Evolutionary conservation across 2,888 invertebrate genomes (phyloP).

Genomic region (Aelia acuminata): DNA sequence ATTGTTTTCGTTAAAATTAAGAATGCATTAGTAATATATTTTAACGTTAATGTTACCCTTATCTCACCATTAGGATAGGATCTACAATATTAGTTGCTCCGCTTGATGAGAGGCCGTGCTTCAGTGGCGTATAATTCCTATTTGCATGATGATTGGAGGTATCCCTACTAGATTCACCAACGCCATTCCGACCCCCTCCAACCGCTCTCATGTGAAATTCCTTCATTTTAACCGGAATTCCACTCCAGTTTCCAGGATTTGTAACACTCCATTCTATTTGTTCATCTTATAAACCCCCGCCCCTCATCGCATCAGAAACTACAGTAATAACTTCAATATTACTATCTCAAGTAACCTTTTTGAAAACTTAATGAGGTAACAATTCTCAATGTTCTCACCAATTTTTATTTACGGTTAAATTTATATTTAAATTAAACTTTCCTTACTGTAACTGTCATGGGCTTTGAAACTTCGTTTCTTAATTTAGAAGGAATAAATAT

Average conservation of each 20-base stretch:
- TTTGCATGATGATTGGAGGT: conserved; percentile 22
- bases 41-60: no score
- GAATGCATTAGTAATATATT: no score
- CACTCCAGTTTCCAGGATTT: conserved; percentile 2
- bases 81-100: not conserved
- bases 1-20: no score
- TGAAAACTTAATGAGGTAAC: no score
- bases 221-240: not conserved
- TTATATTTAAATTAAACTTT: no score
- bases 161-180: not conserved
- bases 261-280: not conserved
- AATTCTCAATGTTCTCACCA: no score
- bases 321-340: no score
- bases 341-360: no score
- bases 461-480: not conserved
- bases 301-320: no score
- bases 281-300: no score
- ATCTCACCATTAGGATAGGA: not conserved
- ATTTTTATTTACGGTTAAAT: no score
- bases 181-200: not conserved
- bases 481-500: not conserved
- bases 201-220: conserved; percentile 3
- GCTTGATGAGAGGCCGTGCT: not conserved
- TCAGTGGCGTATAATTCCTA: conserved; percentile 25
- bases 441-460: no score